Evolutionary conservation across 2,113 vertebrate species (phyloP), one percentile per base, ranked within the genome.

Genomic region (Herpetotheres cachinnans): DNA sequence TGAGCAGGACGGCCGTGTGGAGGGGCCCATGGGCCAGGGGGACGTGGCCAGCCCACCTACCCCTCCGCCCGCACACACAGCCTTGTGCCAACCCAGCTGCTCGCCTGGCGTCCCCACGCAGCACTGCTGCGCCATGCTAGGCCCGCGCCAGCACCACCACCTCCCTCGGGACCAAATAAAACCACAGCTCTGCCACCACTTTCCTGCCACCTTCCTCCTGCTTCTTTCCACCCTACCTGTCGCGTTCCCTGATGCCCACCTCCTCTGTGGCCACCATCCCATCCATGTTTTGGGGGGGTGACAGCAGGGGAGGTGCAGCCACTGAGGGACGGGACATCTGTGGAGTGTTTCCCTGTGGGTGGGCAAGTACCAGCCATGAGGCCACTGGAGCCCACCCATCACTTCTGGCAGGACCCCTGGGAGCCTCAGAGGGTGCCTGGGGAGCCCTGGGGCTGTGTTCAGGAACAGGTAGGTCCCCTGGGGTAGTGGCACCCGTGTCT

Each of bases 161-260:
- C 26, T 82, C 38, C 52, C 30, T 40, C 52, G 27, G 66, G 58
- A 95, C 81, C 82, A 92, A 97, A 97, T 97, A 97, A 98, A 97
- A 27, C 30, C 2, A 49, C 18, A 36, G 34, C 46, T 91, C 42
- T 80, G n/a, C 18, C 29, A 70, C 34, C 6, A 3, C 59, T 69
- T 77, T 85, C 40, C 44, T 88, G 47, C 17, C 38, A 42, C 36
- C 30, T 94, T 90, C 25, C 11, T 65, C 29, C 29, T 5, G 10
- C 61, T 78, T 38, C 16, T 49, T 93, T 54, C 32, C 26, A 62
- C 9, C 34, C 13, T 70, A 83, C 42, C 38, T 10, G 2, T 29
- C 46, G 66, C 27, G 20, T 78, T 78, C 29, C 42, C 10, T 0
- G 0, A 18, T 66, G 40, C 47, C 55, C 17, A 8, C 25, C 24